Evolutionary conservation across 2,888 invertebrate genomes (phyloP), one percentile per base, ranked within the genome.

Genomic region (Dryobotodes eremita): DNA sequence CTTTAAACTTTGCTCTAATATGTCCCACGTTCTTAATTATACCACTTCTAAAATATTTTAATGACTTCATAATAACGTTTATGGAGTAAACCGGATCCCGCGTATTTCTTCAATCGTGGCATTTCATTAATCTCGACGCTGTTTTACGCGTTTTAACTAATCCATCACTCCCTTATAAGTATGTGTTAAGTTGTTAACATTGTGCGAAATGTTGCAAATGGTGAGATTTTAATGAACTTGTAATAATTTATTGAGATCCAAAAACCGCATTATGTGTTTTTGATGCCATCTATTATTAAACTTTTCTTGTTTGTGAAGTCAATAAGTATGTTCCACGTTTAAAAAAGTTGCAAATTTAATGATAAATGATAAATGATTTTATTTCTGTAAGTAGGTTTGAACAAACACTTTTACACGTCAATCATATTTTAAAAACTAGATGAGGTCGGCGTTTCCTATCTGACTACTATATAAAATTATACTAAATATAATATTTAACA

Each of bases 31-130:
- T 79, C 79, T 75, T 85, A 87, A 86, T 87, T 86, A 79, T 26
- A 66, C 59, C 31, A 36, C 72, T 75, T 85, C 59, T 69, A 53
- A 87, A 85, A 76, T 76, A 86, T 76, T 78, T 87, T 85, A 86
- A 86, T 87, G 79, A 75, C 74, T 87, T 80, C 75, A 87, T 82
- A 85, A 80, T 75, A 73, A 70, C 77, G 57, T 85, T 77, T 88
- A 88, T 53, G 75, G 77, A 70, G 31, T 46, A 62, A 83, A 82
- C 84, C 78, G 84, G 87, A 82, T 76, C 75, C 68, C 62, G 59
- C 31, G 23, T 66, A 48, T 72, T 72, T 74, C 75, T 71, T 62
- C 71, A 80, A 76, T 87, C 50, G 61, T 68, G 64, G 31, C 42
- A 65, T 76, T 79, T 82, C 70, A 88, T 84, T 80, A 80, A 86